Conservation (phyloP, 2,888 invertebrate species). For the Diploptera punctata region DNA sequence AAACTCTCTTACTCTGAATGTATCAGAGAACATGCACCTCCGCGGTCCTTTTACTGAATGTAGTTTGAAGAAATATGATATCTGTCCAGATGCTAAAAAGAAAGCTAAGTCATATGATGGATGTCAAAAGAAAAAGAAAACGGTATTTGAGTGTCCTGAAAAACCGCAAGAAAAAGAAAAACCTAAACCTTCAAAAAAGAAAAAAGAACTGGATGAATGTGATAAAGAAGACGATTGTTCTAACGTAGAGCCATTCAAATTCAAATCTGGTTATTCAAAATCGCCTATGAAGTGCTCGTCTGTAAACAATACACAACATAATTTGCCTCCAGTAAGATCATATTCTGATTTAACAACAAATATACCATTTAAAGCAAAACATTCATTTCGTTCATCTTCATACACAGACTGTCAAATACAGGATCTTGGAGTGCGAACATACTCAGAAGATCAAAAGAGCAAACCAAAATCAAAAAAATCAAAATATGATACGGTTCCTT, state of each 20-base stretch:
- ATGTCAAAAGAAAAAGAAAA: background rate
- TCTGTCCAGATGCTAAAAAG: background rate
- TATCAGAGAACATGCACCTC: too few species aligned
- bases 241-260: too few species aligned
- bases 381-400: background rate
- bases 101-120: background rate
- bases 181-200: background rate
- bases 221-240: background rate
- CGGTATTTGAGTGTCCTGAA: background rate
- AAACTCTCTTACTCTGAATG: constrained; percentile 9
- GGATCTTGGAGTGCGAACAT: background rate
- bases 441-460: background rate
- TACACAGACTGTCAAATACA: background rate
- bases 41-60: background rate
- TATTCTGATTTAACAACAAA: constrained; percentile 3
- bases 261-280: background rate
- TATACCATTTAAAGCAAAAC: background rate
- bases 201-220: background rate
- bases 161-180: background rate
- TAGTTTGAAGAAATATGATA: too few species aligned
- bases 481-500: background rate
- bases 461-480: constrained; percentile 4
- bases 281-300: background rate
- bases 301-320: background rate
- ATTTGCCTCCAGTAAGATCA: background rate